Percentiles rank a stretch among this genome's conserved stretches.
phyloP scores from a whole-genome alignment of 1,140 invertebrate species.

The honey bee (Apis mellifera) region Amel_HAv3.1 CM009937.2:8018001-8018500 shows the following conservation, averaged over 20 bases:
- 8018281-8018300: neutral
- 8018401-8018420: neutral
- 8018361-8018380: neutral
- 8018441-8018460: conserved; percentile 35
- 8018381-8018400: neutral
- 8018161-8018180: conserved; percentile 20
- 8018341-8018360: no score
- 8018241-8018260: neutral
- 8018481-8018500: conserved; percentile 21
- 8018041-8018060: no score
- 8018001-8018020: conserved; percentile 24
- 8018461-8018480: conserved; percentile 2
- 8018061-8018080: neutral
- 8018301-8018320: no score
- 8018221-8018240: no score
- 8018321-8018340: neutral
- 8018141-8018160: neutral
- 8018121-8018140: neutral
- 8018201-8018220: neutral
- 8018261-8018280: neutral
- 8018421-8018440: neutral
- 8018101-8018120: no score
- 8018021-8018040: neutral
- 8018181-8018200: neutral
- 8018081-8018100: neutral